Percentiles rank a stretch among this genome's conserved stretches.
Conservation (phyloP, 2,797 vertebrate species). For the Numenius phaeopus region DNA sequence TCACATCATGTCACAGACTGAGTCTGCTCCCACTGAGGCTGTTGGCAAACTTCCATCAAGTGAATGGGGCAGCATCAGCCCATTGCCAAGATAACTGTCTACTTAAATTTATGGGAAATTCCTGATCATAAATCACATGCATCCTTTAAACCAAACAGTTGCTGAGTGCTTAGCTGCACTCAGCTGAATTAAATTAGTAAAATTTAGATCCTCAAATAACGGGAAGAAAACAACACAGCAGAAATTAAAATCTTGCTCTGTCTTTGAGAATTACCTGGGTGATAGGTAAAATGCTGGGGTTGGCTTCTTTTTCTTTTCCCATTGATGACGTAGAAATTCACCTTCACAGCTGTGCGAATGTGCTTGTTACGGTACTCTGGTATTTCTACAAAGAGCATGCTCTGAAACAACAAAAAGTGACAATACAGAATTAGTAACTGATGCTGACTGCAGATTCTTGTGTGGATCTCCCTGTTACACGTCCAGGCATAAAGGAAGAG, state of each 20-base stretch:
- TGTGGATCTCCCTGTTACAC: accelerated
- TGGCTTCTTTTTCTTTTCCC: slow-evolving; percentile 98
- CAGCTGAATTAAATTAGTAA: not conserved
- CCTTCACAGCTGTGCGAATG: slow-evolving; percentile 87
- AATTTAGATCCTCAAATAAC: not conserved
- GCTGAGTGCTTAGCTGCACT: not conserved
- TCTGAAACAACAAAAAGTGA: slow-evolving; percentile 79
- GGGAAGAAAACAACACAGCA: not conserved
- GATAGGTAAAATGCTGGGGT: slow-evolving; percentile 94
- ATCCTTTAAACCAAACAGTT: not conserved
- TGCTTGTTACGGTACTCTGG: slow-evolving; percentile 92
- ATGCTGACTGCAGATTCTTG: not conserved
- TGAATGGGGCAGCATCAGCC: not conserved
- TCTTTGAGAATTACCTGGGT: slow-evolving; percentile 79
- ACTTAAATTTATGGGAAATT: not conserved
- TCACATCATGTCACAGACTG: not conserved
- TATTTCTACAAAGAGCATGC: slow-evolving; percentile 95
- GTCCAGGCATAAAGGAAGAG: not conserved
- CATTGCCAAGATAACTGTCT: not conserved
- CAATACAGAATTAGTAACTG: not conserved
- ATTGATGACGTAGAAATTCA: slow-evolving; percentile 97
- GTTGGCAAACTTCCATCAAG: not conserved
- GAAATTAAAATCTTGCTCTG: not conserved
- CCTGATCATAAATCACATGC: not conserved
- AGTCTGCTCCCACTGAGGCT: slow-evolving; percentile 10